phyloP scores from a whole-genome alignment of 2,888 invertebrate genomes.

The Cephus rjabovi region DNA sequence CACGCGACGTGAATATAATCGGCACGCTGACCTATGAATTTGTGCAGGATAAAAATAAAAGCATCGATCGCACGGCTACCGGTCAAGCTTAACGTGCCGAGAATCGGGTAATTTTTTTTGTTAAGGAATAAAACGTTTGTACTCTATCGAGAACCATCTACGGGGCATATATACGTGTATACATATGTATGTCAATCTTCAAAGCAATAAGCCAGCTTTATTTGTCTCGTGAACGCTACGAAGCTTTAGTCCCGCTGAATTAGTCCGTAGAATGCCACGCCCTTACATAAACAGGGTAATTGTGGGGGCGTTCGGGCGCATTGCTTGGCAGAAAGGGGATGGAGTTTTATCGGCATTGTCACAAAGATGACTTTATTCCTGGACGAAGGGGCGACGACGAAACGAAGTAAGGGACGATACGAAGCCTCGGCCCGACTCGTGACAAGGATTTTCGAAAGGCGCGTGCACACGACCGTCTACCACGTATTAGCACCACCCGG shows the following conservation, averaged over 20 bases:
- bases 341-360: constrained; percentile 56
- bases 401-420: background rate
- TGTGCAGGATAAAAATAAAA: too few relatives aligned
- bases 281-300: constrained; percentile 65
- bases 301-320: constrained; percentile 59
- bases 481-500: background rate
- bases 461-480: background rate
- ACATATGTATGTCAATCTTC: constrained; percentile 40
- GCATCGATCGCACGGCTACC: too few relatives aligned
- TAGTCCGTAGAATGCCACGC: constrained; percentile 57
- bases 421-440: background rate
- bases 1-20: too few relatives aligned
- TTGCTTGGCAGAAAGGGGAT: constrained; percentile 18
- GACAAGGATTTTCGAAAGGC: background rate
- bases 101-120: too few relatives aligned
- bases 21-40: too few relatives aligned
- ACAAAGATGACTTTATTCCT: constrained; percentile 48
- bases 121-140: too few relatives aligned
- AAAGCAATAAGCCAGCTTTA: constrained; percentile 45
- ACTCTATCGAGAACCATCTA: too few relatives aligned
- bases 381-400: background rate
- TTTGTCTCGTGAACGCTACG: constrained; percentile 30
- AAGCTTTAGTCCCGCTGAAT: constrained; percentile 32
- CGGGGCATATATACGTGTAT: background rate
- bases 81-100: too few relatives aligned